Percentiles rank a stretch among this genome's conserved stretches.
These are phyloP conservation scores for Saccopteryx leptura DNA, from an alignment of 2,113 vertebrate species.

Conservation along the genomic window DNA sequence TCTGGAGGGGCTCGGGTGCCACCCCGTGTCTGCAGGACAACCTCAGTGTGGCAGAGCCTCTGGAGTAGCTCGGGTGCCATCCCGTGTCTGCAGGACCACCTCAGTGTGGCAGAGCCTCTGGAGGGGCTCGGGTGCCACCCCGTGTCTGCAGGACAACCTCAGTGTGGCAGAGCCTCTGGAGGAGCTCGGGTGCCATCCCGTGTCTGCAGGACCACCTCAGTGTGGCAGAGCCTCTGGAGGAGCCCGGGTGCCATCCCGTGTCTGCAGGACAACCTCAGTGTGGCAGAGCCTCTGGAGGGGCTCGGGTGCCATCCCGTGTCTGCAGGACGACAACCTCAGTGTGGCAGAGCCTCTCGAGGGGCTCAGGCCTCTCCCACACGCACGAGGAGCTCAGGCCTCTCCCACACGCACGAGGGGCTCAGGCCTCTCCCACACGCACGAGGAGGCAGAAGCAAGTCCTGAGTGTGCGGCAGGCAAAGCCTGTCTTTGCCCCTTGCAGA, in stretches of 20 bases:
- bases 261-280: not conserved
- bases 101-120: not conserved
- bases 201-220: not conserved
- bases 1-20: not conserved
- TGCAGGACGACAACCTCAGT: not conserved
- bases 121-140: not conserved
- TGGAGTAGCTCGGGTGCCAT: not conserved
- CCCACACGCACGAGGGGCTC: not conserved
- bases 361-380: no score
- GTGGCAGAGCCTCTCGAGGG: no score
- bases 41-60: not conserved
- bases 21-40: not conserved
- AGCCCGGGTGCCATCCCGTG: not conserved
- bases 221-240: not conserved
- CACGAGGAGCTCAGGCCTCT: not conserved
- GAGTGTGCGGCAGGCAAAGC: fast-evolving
- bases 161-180: not conserved
- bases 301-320: not conserved
- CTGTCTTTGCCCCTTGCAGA: not conserved
- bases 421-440: not conserved
- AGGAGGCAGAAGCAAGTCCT: not conserved
- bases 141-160: not conserved
- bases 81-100: not conserved
- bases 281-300: not conserved
- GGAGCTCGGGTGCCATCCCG: not conserved